Percentiles rank a stretch among this genome's conserved stretches.
phyloP scores from a whole-genome alignment of 2,797 vertebrate genomes.

The Etheostoma nigrum region DNA sequence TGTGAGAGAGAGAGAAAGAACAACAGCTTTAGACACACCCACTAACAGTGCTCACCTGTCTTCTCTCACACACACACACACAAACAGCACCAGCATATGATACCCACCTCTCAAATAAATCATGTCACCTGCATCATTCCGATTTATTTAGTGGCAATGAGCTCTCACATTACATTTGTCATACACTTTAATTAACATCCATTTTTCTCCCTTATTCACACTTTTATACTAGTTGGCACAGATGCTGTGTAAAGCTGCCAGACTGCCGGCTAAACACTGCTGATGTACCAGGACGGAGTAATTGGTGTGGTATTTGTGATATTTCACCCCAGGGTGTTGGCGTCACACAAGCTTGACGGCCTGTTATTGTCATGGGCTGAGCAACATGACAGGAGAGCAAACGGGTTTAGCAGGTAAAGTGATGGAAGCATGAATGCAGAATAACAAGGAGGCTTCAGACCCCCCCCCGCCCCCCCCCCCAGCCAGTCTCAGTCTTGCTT shows the following conservation, averaged over 20 bases:
- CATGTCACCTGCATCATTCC: background rate
- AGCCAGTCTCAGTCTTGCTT: background rate
- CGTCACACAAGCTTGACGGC: background rate
- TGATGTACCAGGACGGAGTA: background rate
- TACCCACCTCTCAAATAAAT: background rate
- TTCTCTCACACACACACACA: background rate
- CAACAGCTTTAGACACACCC: constrained; percentile 63
- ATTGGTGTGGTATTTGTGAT: constrained; percentile 47
- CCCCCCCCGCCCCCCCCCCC: background rate
- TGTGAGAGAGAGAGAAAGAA: constrained; percentile 22
- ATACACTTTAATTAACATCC: background rate
- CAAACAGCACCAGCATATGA: background rate
- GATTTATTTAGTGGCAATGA: constrained; percentile 3
- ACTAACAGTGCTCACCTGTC: constrained; percentile 38
- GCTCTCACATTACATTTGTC: background rate
- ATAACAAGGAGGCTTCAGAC: constrained; percentile 40
- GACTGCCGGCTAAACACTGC: constrained; percentile 5
- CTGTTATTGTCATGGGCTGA: constrained; percentile 47
- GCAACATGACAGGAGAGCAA: constrained; percentile 45
- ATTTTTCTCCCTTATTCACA: background rate
- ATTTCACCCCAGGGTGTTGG: constrained; percentile 50
- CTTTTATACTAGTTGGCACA: background rate
- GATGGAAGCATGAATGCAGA: constrained; percentile 15
- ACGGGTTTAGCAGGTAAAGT: constrained; percentile 71
- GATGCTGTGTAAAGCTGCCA: constrained; percentile 32